A percentile compares a stretch with the other conserved stretches of the same genome.
Conservation (phyloP, 2,888 invertebrate genomes). For the Dioctria rufipes region DNA sequence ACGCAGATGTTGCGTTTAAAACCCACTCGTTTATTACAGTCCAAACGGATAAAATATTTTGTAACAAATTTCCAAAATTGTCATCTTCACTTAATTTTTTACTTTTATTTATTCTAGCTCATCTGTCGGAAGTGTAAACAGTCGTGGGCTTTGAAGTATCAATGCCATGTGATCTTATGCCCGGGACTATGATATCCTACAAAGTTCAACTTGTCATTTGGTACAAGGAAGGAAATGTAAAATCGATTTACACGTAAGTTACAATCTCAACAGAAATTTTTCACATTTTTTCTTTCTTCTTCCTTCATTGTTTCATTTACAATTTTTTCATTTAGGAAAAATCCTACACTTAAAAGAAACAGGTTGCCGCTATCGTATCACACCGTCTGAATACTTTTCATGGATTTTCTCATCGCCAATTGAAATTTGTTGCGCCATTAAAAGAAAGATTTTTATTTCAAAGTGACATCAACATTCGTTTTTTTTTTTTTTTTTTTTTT, state of each 20-base stretch:
- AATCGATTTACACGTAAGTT: conserved; percentile 83
- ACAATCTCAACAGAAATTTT: conserved; percentile 12
- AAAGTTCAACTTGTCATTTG: conserved; percentile 85
- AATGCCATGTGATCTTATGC: conserved; percentile 84
- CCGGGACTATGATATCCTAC: conserved; percentile 76
- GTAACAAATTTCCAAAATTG: conserved; percentile 6
- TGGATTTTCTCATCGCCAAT: conserved; percentile 39
- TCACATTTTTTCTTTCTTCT: neutral
- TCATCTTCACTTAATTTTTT: conserved; percentile 47
- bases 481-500: conserved; percentile 13
- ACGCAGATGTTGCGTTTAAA: neutral
- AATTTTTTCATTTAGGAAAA: neutral
- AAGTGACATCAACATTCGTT: neutral
- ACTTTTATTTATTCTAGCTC: conserved; percentile 65
- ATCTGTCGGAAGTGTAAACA: conserved; percentile 72
- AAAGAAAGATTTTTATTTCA: conserved; percentile 17
- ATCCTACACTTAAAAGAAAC: neutral
- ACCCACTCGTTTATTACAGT: neutral
- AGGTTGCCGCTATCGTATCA: neutral
- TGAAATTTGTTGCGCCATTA: conserved; percentile 53
- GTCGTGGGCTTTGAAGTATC: conserved; percentile 83
- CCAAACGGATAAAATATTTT: conserved; percentile 6
- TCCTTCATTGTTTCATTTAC: neutral
- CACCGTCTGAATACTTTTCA: neutral
- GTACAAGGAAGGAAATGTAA: conserved; percentile 83